Percentiles rank a stretch among this genome's conserved stretches.
These are phyloP conservation scores for Myripristis murdjan DNA, from an alignment of 2,797 vertebrate genomes.

Conservation along the genomic window DNA sequence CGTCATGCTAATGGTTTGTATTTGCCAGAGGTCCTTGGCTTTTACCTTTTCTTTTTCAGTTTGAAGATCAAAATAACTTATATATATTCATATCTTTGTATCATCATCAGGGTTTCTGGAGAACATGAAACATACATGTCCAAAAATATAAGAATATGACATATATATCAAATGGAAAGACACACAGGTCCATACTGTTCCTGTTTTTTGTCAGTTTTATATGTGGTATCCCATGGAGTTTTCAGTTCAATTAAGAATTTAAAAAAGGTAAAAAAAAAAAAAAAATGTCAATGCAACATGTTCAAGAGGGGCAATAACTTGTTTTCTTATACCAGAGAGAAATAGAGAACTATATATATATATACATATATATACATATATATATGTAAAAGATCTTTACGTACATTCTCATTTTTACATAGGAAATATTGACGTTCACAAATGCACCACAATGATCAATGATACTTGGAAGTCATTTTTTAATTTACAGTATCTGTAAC, in stretches of 20 bases:
- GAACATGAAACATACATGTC: slow-evolving; percentile 71
- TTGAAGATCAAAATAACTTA: slow-evolving; percentile 65
- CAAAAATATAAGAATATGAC: slow-evolving; percentile 75
- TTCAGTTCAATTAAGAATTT: slow-evolving; percentile 73
- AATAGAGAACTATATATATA: slow-evolving; percentile 77
- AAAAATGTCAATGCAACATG: slow-evolving; percentile 78
- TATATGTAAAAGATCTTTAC: slow-evolving; percentile 80
- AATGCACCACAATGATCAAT: slow-evolving; percentile 76
- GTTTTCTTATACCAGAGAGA: slow-evolving; percentile 83
- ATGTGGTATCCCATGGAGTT: slow-evolving; percentile 81
- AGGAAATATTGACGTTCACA: slow-evolving; percentile 76
- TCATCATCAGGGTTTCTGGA: slow-evolving; percentile 79
- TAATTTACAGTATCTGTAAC: slow-evolving; percentile 88
- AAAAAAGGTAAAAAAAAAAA: slow-evolving; percentile 76
- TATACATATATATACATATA: slow-evolving; percentile 64
- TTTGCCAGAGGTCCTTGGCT: slow-evolving; percentile 66
- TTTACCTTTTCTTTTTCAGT: slow-evolving; percentile 61
- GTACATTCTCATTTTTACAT: slow-evolving; percentile 82
- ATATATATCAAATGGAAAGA: slow-evolving; percentile 76
- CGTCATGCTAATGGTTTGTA: slow-evolving; percentile 72
- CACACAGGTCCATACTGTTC: slow-evolving; percentile 77
- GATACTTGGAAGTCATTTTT: slow-evolving; percentile 81
- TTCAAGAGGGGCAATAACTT: slow-evolving; percentile 88
- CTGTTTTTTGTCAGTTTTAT: slow-evolving; percentile 79
- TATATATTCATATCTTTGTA: slow-evolving; percentile 77